These are phyloP conservation scores for Pyrocoelia pectoralis DNA, from an alignment of 2,888 invertebrate species.

Conservation along the genomic window DNA sequence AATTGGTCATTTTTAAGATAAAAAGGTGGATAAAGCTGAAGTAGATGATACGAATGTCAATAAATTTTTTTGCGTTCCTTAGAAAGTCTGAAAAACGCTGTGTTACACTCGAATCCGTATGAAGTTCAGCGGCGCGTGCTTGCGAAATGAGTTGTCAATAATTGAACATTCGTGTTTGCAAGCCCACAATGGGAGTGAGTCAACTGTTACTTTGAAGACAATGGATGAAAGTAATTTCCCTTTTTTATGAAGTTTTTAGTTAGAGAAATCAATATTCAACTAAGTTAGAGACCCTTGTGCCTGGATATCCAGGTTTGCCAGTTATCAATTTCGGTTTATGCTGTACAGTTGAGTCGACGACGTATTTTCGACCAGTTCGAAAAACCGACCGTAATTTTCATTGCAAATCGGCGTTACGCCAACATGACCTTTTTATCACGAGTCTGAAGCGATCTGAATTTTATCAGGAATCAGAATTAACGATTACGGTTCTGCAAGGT, in stretches of 20 bases:
- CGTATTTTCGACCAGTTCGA: no score
- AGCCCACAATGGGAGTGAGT: neutral
- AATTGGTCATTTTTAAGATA: no score
- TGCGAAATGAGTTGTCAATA: neutral
- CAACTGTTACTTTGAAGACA: neutral
- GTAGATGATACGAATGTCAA: no score
- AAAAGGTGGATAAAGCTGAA: no score
- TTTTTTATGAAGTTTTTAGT: neutral
- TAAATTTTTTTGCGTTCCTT: no score
- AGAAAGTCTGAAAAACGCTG: no score
- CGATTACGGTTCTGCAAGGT: constrained; percentile 26
- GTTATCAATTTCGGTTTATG: neutral
- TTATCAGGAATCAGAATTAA: constrained; percentile 8
- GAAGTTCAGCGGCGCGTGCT: neutral
- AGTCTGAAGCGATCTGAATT: neutral
- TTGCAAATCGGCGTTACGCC: no score
- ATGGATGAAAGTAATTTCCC: neutral
- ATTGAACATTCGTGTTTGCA: constrained; percentile 1
- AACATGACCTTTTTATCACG: neutral
- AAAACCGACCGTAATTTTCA: no score
- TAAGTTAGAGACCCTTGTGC: neutral
- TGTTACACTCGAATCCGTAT: neutral
- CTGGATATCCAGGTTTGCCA: constrained; percentile 1
- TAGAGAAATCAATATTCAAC: neutral
- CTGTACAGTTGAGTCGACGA: no score